These are phyloP conservation scores for Conus canariensis DNA, from an alignment of 2,888 invertebrate genomes.

Conservation along the genomic window DNA sequence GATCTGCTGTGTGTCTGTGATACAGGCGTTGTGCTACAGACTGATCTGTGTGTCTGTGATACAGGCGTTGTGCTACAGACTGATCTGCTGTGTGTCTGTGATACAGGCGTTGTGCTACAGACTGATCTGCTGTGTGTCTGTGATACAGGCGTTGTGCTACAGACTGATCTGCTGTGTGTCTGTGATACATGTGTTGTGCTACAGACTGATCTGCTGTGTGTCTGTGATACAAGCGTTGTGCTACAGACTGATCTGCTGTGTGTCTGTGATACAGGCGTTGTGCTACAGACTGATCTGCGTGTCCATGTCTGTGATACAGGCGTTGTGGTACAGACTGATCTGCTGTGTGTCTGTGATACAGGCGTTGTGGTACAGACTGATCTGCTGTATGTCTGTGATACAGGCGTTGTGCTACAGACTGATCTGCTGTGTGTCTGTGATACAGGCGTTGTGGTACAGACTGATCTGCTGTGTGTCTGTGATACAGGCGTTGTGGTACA, in stretches of 20 bases:
- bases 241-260: slow-evolving; percentile 18
- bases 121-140: not conserved
- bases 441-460: slow-evolving; percentile 41
- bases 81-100: not conserved
- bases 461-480: not conserved
- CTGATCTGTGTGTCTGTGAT: not conserved
- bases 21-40: no score
- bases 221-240: slow-evolving; percentile 38
- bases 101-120: slow-evolving; percentile 41
- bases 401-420: slow-evolving; percentile 44
- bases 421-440: no score
- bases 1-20: not conserved
- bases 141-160: slow-evolving; percentile 41
- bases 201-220: not conserved
- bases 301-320: slow-evolving; percentile 9
- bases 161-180: not conserved
- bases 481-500: slow-evolving; percentile 41
- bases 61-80: slow-evolving; percentile 44
- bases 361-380: slow-evolving; percentile 40
- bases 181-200: slow-evolving; percentile 36
- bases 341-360: not conserved
- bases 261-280: slow-evolving; percentile 33
- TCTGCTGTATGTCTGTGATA: no score
- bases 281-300: slow-evolving; percentile 19
- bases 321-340: slow-evolving; percentile 34